Percentiles rank a stretch among this genome's conserved stretches.
Evolutionary conservation across 2,888 invertebrate species (phyloP).

Genomic region (Malthinus seriepunctatus): DNA sequence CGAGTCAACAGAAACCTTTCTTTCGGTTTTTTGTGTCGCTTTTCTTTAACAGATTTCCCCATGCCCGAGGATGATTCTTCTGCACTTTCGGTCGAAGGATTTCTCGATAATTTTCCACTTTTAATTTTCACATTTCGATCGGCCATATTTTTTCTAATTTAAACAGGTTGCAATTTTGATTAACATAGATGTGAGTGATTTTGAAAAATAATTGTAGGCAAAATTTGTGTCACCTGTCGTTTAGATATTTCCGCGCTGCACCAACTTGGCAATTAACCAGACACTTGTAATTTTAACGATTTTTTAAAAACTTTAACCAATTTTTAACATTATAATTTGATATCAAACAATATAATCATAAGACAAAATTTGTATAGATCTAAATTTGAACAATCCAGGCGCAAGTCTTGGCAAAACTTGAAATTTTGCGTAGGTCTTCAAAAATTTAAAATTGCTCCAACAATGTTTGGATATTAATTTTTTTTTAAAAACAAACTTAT

Average conservation of each 20-base stretch:
- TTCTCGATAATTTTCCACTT: constrained; percentile 44
- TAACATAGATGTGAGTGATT: constrained; percentile 1
- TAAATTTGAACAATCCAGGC: constrained; percentile 29
- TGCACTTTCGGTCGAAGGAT: constrained; percentile 55
- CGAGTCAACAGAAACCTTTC: constrained; percentile 87
- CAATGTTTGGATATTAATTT: no score
- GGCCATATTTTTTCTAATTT: constrained; percentile 38
- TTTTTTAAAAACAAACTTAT: no score
- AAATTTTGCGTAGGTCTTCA: constrained; percentile 30
- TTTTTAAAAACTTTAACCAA: constrained; percentile 9
- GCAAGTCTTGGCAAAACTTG: constrained; percentile 22
- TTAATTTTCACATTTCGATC: constrained; percentile 40
- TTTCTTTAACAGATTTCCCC: constrained; percentile 62
- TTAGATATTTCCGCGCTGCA: constrained; percentile 27
- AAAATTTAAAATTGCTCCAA: constrained; percentile 15
- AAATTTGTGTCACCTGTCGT: constrained; percentile 27
- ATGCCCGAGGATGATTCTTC: constrained; percentile 53
- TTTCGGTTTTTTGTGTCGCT: constrained; percentile 62
- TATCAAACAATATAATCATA: constrained; percentile 24
- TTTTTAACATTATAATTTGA: constrained; percentile 17
- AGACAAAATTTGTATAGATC: constrained; percentile 24
- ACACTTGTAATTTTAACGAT: constrained; percentile 13
- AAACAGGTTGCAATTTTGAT: constrained; percentile 16
- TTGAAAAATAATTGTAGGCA: constrained; percentile 21
- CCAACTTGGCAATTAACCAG: constrained; percentile 16